Percentiles rank a stretch among this genome's conserved stretches.
These are phyloP conservation scores for Toxotes chatareus DNA, from an alignment of 2,113 vertebrate species.

Conservation along the genomic window DNA sequence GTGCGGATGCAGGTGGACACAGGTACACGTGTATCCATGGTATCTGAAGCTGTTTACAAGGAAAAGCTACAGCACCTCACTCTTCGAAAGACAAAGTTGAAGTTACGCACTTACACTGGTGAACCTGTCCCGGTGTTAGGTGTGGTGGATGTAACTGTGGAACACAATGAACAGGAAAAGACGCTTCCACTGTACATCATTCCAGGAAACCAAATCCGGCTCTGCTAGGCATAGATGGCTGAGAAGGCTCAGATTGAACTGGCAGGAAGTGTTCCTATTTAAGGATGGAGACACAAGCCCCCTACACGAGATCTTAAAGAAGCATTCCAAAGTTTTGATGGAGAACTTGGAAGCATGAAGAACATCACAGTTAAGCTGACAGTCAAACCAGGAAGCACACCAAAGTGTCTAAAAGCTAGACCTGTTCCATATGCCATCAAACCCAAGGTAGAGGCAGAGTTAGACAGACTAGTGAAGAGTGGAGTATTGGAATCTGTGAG, in stretches of 20 bases:
- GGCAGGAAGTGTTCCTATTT: too few relatives aligned
- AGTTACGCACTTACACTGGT: slow-evolving; percentile 22
- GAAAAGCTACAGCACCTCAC: neutral
- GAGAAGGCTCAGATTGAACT: too few relatives aligned
- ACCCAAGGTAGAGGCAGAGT: slow-evolving; percentile 5
- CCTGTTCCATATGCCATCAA: slow-evolving; percentile 6
- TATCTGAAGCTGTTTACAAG: slow-evolving; percentile 8
- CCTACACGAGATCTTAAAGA: too few relatives aligned
- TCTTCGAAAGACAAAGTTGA: neutral
- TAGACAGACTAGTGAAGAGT: slow-evolving; percentile 4
- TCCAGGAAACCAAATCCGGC: too few relatives aligned
- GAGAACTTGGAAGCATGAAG: neutral
- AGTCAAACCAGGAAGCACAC: slow-evolving; percentile 23
- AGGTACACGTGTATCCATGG: slow-evolving; percentile 18
- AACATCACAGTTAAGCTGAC: neutral
- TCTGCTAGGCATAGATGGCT: too few relatives aligned
- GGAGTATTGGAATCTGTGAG: neutral
- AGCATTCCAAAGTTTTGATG: too few relatives aligned
- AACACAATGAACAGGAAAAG: neutral
- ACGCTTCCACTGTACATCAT: neutral
- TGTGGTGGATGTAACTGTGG: neutral
- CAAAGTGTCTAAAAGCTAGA: slow-evolving; percentile 11
- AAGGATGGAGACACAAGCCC: too few relatives aligned
- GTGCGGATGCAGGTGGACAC: slow-evolving; percentile 25
- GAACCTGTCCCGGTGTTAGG: neutral